Conservation (phyloP, 2,888 invertebrate species). For the Plagodis dolabraria region DNA sequence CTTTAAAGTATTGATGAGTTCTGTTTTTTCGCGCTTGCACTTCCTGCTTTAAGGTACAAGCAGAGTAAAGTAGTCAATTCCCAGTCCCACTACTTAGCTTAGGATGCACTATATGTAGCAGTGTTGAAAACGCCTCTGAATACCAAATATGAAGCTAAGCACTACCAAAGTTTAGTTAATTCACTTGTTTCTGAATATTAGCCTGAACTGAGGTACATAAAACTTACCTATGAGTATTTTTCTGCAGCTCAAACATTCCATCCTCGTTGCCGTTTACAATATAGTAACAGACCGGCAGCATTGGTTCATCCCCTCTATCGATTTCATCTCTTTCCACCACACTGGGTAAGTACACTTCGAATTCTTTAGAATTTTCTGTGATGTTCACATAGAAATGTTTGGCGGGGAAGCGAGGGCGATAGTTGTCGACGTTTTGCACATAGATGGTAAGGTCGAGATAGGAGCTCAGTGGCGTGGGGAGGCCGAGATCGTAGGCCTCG, state of each 20-base stretch:
- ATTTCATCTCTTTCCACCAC: conserved; percentile 94
- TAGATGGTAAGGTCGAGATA: conserved; percentile 95
- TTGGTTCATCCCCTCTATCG: conserved; percentile 92
- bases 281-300: conserved; percentile 95
- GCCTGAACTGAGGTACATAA: not conserved
- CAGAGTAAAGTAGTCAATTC: too few species aligned
- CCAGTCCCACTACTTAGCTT: too few species aligned
- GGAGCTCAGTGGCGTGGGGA: conserved; percentile 93
- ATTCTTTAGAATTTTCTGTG: conserved; percentile 86
- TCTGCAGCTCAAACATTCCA: conserved; percentile 89
- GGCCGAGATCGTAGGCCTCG: conserved; percentile 95
- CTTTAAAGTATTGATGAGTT: too few species aligned
- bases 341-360: conserved; percentile 88
- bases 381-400: conserved; percentile 90
- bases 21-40: too few species aligned
- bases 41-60: too few species aligned
- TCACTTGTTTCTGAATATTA: too few species aligned
- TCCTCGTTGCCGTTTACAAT: conserved; percentile 94
- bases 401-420: conserved; percentile 93
- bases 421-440: conserved; percentile 94
- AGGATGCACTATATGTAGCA: too few species aligned
- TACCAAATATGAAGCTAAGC: too few species aligned
- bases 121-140: too few species aligned
- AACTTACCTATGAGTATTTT: conserved; percentile 88
- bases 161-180: too few species aligned